Conservation (phyloP, 2,113 vertebrate species). For the Promerops cafer region DNA sequence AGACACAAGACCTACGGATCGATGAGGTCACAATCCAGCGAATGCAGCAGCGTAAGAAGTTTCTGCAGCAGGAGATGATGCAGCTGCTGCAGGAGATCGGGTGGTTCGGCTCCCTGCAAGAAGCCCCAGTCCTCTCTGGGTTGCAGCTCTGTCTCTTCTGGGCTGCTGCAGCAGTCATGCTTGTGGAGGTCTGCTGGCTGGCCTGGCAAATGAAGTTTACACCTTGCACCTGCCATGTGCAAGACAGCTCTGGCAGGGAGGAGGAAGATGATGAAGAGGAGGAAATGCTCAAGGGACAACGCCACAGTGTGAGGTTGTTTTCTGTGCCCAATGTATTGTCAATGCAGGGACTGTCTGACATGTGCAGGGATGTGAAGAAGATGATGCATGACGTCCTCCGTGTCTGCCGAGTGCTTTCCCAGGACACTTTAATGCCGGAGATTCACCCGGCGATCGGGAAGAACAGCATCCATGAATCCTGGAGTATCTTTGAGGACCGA, state of each 20-base stretch:
- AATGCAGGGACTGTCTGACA: not conserved
- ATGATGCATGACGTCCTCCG: not conserved
- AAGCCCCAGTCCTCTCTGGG: not conserved
- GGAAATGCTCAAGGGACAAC: not conserved
- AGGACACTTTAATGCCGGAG: not conserved
- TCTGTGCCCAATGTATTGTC: not conserved
- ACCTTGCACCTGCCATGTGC: not conserved
- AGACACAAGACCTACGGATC: no score
- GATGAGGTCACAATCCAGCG: accelerated
- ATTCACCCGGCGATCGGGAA: not conserved
- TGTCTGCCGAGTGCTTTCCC: not conserved
- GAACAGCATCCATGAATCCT: not conserved
- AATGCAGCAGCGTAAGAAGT: not conserved
- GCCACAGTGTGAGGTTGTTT: not conserved
- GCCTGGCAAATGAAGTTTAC: not conserved
- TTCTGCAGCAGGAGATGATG: not conserved
- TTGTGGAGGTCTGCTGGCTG: not conserved
- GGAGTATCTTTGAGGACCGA: not conserved
- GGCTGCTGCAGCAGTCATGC: not conserved
- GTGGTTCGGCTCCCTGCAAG: accelerated
- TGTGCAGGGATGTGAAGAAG: not conserved
- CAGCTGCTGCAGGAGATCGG: not conserved
- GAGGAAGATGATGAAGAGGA: not conserved
- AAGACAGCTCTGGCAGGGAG: not conserved
- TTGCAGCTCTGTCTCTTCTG: not conserved